Conservation (phyloP, 2,797 vertebrate genomes). For the Malacoctenus gilli region DNA sequence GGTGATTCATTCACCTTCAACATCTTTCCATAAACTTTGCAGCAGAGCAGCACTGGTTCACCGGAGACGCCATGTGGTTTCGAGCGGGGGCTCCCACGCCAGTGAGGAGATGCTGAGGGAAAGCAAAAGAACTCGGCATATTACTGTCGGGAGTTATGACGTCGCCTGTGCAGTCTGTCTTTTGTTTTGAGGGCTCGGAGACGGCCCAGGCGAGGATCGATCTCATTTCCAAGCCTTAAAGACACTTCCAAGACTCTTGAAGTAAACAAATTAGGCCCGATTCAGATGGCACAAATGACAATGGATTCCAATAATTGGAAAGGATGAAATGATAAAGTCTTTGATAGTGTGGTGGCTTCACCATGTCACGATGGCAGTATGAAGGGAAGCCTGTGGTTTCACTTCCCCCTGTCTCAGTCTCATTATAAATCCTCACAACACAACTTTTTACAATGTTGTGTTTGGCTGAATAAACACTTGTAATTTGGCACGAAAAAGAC, state of each 20-base stretch:
- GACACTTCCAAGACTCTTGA: constrained; percentile 55
- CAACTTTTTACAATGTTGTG: constrained; percentile 65
- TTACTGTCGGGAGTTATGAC: constrained; percentile 53
- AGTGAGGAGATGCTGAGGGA: no score
- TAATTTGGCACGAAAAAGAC: constrained; percentile 77
- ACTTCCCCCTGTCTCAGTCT: constrained; percentile 61
- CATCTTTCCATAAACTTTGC: constrained; percentile 26
- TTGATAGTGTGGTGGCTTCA: constrained; percentile 63
- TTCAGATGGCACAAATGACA: constrained; percentile 70
- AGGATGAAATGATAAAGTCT: constrained; percentile 63
- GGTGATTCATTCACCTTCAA: constrained; percentile 45
- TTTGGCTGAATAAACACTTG: constrained; percentile 82
- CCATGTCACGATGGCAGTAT: constrained; percentile 48
- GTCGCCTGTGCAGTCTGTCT: constrained; percentile 52
- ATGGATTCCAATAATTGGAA: constrained; percentile 72
- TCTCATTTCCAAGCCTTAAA: constrained; percentile 63
- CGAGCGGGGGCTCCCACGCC: no score
- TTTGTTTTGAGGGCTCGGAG: constrained; percentile 50
- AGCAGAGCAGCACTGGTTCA: constrained; percentile 11
- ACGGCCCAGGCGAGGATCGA: constrained; percentile 40
- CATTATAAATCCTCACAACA: constrained; percentile 77
- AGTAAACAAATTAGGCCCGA: constrained; percentile 73
- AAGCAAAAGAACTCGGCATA: no score
- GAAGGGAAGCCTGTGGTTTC: constrained; percentile 53
- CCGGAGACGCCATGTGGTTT: constrained; percentile 34